These are phyloP conservation scores for Apotomis turbidana DNA, from an alignment of 2,888 invertebrate species.

Conservation along the genomic window DNA sequence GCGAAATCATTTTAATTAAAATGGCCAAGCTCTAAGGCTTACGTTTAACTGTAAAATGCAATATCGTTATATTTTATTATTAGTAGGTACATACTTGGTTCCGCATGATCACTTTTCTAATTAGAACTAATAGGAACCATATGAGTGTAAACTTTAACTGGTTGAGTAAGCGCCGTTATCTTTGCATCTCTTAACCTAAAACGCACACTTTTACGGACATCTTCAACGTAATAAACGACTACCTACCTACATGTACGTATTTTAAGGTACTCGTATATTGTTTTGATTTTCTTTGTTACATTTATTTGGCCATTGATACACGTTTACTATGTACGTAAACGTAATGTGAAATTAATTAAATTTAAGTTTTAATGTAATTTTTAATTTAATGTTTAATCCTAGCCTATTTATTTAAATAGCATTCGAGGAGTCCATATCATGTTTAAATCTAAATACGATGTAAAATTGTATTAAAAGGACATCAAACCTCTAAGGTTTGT, in stretches of 20 bases:
- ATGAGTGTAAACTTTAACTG: constrained; percentile 4
- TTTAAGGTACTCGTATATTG: too few relatives aligned
- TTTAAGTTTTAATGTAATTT: too few relatives aligned
- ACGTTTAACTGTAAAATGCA: neutral
- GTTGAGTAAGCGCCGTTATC: constrained; percentile 3
- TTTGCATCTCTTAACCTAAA: constrained; percentile 25
- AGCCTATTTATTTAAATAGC: too few relatives aligned
- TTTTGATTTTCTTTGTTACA: too few relatives aligned
- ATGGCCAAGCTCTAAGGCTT: neutral
- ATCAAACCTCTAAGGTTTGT: too few relatives aligned
- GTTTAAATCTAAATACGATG: too few relatives aligned
- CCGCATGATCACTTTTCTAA: constrained; percentile 3
- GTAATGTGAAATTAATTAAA: too few relatives aligned
- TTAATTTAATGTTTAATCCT: too few relatives aligned
- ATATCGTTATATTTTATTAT: neutral
- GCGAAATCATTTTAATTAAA: constrained; percentile 11
- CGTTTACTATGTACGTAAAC: too few relatives aligned
- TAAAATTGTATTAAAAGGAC: too few relatives aligned
- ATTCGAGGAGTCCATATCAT: too few relatives aligned
- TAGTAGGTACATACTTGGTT: neutral
- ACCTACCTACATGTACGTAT: neutral
- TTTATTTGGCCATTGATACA: too few relatives aligned
- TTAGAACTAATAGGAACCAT: constrained; percentile 8
- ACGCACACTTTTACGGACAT: constrained; percentile 11
- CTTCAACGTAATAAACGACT: neutral